Conservation (phyloP, 2,797 vertebrate genomes). For the Esox lucius region DNA sequence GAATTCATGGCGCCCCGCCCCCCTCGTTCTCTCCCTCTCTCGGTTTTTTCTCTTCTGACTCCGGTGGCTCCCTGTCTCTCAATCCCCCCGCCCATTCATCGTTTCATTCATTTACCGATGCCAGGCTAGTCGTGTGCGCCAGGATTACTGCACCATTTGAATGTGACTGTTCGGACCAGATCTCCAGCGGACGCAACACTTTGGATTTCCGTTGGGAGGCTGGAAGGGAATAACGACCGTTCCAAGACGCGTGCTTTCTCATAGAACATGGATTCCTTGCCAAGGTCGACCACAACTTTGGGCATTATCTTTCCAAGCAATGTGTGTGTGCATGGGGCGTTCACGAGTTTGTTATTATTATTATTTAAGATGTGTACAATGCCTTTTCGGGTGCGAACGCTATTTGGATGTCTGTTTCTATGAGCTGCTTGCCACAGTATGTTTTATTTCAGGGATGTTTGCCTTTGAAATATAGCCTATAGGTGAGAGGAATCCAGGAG, state of each 20-base stretch:
- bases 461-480: background rate
- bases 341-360: background rate
- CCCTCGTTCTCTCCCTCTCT: background rate
- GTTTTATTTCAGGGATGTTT: background rate
- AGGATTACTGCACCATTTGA: too few species aligned
- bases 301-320: background rate
- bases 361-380: background rate
- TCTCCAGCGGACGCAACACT: too few species aligned
- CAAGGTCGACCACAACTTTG: conserved; percentile 1
- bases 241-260: background rate
- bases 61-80: background rate
- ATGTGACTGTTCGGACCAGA: too few species aligned
- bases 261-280: background rate
- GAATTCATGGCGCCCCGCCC: background rate
- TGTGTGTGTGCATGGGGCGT: background rate
- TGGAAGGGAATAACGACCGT: background rate
- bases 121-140: background rate
- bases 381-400: background rate
- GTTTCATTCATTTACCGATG: conserved; percentile 43
- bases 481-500: background rate
- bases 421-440: background rate
- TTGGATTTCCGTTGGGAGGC: background rate
- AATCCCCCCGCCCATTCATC: background rate
- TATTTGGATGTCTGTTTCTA: background rate
- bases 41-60: background rate